phyloP scores from a whole-genome alignment of 2,888 invertebrate species.

The Lordiphosa fenestrarum region DNA sequence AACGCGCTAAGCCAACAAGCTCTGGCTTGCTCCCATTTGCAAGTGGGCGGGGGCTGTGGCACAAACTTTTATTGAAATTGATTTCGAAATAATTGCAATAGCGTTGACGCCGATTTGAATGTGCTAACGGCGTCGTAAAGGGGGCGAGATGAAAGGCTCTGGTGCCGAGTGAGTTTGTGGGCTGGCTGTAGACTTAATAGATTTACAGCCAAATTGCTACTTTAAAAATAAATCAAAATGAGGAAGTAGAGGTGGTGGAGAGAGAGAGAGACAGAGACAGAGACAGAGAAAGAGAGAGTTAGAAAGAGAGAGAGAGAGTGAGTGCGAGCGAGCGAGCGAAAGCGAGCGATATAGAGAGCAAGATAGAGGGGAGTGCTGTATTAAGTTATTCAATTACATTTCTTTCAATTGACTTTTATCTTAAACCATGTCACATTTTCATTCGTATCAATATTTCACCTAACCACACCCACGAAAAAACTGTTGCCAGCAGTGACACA shows the following conservation, averaged over 20 bases:
- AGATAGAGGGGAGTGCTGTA: no score
- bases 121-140: conserved; percentile 14
- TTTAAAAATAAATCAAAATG: conserved; percentile 39
- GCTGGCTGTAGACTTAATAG: conserved; percentile 46
- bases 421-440: no score
- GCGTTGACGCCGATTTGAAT: conserved; percentile 67
- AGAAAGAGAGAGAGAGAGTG: background rate
- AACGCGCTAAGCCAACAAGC: conserved; percentile 64
- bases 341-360: no score
- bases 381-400: no score
- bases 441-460: no score
- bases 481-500: no score
- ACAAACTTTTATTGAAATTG: conserved; percentile 73
- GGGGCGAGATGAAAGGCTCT: background rate
- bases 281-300: background rate
- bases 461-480: no score
- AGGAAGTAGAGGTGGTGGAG: background rate
- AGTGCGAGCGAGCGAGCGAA: no score
- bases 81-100: conserved; percentile 73
- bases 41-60: conserved; percentile 10
- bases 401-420: no score
- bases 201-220: conserved; percentile 54
- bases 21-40: conserved; percentile 37
- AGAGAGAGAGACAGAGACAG: background rate
- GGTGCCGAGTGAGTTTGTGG: conserved; percentile 25